Evolutionary conservation across 2,113 vertebrate genomes (phyloP), one percentile per base, ranked within the genome.

Genomic region (Oplegnathus fasciatus): DNA sequence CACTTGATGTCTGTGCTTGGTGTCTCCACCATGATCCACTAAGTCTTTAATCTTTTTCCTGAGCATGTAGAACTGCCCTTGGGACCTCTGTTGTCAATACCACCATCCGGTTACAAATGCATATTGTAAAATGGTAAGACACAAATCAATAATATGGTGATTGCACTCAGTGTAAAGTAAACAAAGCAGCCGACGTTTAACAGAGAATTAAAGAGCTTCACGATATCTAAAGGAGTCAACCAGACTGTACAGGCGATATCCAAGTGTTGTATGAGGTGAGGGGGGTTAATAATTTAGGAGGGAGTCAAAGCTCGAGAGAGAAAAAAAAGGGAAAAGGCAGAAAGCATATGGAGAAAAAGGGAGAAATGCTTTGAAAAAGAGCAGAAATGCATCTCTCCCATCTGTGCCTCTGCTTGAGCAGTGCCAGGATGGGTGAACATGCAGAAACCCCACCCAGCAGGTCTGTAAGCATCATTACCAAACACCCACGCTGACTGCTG

Each of bases 41-140:
- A 77, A 86, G 82, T 78, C 61, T 62, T 78, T 84, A 85, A 88
- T 87, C 54, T 78, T 82, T 37, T 84, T 75, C 54, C 46, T 73
- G 32, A 86, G 70, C 78, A 57, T 70, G 40, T 37, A 74, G 54
- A 24, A 24, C 54, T 65, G 55, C 75, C 61, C 57, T 72, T 50
- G 58, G 37, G 68, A 76, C 34, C 67, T 78, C 34, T 24, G 40
- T n/a, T 83, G 76, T 83, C 84, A 83, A 46, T 70, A 65, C 4
- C 42, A 48, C 28, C 34, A 30, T 60, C 50, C 18, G 2, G 28
- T 66, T 72, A 66, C 28, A 52, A 81, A 89, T 75, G 60, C 20
- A 40, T 32, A 52, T 34, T 52, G 26, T 55, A 75, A 26, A 81
- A 71, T 48, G 5, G 42, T 30, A 42, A 37, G n/a, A 77, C 74